Conservation (phyloP, 2,113 vertebrate genomes). For the Pachycephala philippinensis region DNA sequence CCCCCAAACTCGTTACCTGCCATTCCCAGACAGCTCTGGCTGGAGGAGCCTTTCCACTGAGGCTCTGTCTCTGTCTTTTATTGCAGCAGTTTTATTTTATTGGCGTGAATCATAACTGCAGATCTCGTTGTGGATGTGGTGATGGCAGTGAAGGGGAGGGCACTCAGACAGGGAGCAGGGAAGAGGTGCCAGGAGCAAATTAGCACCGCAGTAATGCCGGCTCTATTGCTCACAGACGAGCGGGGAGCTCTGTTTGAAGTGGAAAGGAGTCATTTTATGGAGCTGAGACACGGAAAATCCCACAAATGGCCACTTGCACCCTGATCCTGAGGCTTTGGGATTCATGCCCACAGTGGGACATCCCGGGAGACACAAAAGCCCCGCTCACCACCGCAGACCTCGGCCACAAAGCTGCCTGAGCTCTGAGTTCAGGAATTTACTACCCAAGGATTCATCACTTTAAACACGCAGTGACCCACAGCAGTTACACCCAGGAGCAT, state of each 20-base stretch:
- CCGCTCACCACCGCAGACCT: not conserved
- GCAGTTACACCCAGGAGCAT: not conserved
- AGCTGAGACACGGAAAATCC: not conserved
- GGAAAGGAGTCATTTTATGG: not conserved
- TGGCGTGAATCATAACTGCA: not conserved
- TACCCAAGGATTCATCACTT: not conserved
- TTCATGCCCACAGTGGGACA: not conserved
- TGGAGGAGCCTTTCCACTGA: not conserved
- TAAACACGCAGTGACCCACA: not conserved
- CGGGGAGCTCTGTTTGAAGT: not conserved
- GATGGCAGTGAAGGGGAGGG: not conserved
- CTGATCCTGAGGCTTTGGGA: not conserved
- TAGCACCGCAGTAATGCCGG: rapidly evolving
- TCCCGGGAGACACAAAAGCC: not conserved
- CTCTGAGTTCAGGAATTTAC: not conserved
- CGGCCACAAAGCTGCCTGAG: not conserved
- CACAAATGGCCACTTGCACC: rapidly evolving
- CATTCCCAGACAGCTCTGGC: not conserved
- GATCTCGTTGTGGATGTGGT: not conserved
- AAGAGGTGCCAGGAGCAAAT: not conserved
- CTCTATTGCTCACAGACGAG: not conserved
- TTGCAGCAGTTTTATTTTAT: not conserved
- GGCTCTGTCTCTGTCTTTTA: not conserved
- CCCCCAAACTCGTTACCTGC: not conserved
- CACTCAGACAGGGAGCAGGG: not conserved